Evolutionary conservation across 2,113 vertebrate genomes (phyloP), one percentile per base, ranked within the genome.

Genomic region (Cryptomyrus ogoouensis): DNA sequence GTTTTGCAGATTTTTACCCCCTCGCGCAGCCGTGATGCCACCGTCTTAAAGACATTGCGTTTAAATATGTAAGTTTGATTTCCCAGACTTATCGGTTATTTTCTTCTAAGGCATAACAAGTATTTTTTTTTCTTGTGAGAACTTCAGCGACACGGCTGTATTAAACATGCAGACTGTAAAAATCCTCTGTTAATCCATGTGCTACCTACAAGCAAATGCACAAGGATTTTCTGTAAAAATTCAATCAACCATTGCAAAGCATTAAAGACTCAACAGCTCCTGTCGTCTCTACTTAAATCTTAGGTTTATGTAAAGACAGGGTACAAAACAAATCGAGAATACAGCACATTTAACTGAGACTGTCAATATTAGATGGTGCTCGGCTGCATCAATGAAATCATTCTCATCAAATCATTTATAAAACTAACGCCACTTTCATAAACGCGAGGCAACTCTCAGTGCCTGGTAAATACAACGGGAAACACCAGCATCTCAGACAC

Each of bases 341-440:
- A 47, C 7, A 9, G 9, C 39, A 39, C 70, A 77, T 83, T 46
- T 19, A 83, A 83, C 42, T 46, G 17, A 44, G 58, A 66, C 58
- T 62, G 56, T 66, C 58, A 66, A 66, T 66, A 66, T 70, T 13
- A 70, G 62, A 10, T 84, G 83, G 8, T 47, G 44, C 24, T 24
- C 44, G 8, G 24, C 42, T 12, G 21, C 42, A 84, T 80, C 74
- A 80, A 80, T 80, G 74, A 42, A 80, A 80, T 87, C 24, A 53
- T 87, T 35, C 31, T 87, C n/a, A 50, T 24, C 83, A 46, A 86
- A 27, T n/a, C 83, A 53, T 87, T 53, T 53, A 87, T 52, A 87
- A 87, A 87, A 87, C 47, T 52, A 52, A 87, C 9, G 27, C 49
- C 15, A 52, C 85, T 87, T 87, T 52, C 85, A 31, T 31, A 87